Evolutionary conservation across 2,797 vertebrate species (phyloP), one percentile per base, ranked within the genome.

Genomic region (Pempheris klunzingeri): DNA sequence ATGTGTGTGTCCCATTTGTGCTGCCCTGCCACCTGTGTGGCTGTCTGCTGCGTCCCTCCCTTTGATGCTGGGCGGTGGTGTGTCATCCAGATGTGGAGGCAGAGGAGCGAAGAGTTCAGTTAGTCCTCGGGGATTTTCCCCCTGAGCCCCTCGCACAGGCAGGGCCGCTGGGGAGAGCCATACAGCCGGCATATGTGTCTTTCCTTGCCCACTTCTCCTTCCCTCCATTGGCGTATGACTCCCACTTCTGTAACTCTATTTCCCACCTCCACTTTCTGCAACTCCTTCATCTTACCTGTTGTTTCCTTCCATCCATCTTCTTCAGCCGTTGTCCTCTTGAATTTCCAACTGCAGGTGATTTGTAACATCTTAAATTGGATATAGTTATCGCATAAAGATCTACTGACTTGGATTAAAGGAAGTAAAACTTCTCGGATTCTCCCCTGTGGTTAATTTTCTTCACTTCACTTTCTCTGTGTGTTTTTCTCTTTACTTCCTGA

Each of bases 1-100:
- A 26, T 63, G 30, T 78, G 64, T 77, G 64, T 62, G 70, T 72
- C 44, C 69, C 34, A 24, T 24, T 20, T 1, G 41, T 43, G 52
- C 28, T 41, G 22, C 63, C 57, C 44, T 47, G 34, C 54, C 87
- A 87, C 87, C 82, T 90, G 82, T 66, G 64, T 64, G 71, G 64
- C 73, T 8, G n/a, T 83, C 50, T 60, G 8, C 69, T 46, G 39
- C 3, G 0, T 76, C 62, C 50, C 55, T 4, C 59, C 69, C 83
- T 91, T 91, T 90, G 90, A 91, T 81, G 86, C 70, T 2, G 39
- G 53, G 32, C 72, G 41, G 50, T 68, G 62, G 81, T 85, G 86
- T 88, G 86, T 87, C 84, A 71, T 83, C 89, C 92, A 93, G 90
- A 92, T 92, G 92, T 92, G 82, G 77, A 22, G 0, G 78, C 77